phyloP scores from a whole-genome alignment of 2,888 invertebrate genomes.

The Callyntrura sp. region DNA sequence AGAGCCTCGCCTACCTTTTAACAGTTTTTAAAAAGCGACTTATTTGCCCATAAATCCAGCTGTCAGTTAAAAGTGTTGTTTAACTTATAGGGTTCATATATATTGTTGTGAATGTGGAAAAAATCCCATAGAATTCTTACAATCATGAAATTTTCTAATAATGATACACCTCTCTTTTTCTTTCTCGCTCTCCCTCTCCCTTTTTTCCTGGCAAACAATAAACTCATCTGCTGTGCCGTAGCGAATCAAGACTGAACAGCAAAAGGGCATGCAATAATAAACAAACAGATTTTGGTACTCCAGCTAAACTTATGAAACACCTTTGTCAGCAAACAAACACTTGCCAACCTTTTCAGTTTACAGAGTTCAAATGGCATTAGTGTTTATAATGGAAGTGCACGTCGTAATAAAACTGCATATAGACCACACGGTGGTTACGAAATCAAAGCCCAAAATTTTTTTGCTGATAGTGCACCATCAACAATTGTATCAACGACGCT shows the following conservation, averaged over 20 bases:
- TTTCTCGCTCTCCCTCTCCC: neutral
- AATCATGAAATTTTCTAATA: constrained; percentile 34
- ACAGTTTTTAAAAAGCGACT: constrained; percentile 67
- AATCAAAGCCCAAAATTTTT: constrained; percentile 9
- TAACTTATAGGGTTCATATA: constrained; percentile 39
- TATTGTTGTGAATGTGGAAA: constrained; percentile 40
- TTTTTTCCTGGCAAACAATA: neutral
- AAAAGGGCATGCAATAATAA: neutral
- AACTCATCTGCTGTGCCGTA: neutral
- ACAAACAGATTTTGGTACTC: constrained; percentile 43
- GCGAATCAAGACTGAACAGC: neutral
- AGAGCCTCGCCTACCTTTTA: constrained; percentile 73
- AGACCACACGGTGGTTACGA: neutral
- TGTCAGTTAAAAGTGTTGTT: constrained; percentile 57
- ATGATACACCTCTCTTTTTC: constrained; percentile 23
- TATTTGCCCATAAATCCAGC: constrained; percentile 69
- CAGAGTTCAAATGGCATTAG: constrained; percentile 21
- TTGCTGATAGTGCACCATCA: neutral
- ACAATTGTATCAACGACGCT: neutral
- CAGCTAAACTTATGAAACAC: constrained; percentile 54
- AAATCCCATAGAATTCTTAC: constrained; percentile 31
- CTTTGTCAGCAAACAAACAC: constrained; percentile 59
- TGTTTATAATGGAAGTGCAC: constrained; percentile 7
- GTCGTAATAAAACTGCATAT: neutral
- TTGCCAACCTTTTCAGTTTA: constrained; percentile 51